phyloP scores from a whole-genome alignment of 2,797 vertebrate species.

The Megaceryle alcyon region DNA sequence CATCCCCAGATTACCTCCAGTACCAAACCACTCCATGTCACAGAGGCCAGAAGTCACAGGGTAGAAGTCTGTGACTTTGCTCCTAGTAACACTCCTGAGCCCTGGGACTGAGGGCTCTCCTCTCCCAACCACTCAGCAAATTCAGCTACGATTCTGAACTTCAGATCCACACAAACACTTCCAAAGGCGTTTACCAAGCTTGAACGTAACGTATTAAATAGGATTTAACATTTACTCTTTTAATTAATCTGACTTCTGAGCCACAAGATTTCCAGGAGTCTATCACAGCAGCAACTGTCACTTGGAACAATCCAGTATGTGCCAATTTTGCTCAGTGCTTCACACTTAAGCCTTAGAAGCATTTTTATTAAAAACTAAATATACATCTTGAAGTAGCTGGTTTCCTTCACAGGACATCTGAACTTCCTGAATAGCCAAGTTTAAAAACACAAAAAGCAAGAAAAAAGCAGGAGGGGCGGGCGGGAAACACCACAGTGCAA shows the following conservation, averaged over 20 bases:
- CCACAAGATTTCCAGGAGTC: not conserved
- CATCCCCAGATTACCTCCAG: not conserved
- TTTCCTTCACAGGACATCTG: not conserved
- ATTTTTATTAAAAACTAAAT: not conserved
- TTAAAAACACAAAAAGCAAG: too few relatives aligned
- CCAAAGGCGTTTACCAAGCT: not conserved
- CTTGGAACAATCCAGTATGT: not conserved
- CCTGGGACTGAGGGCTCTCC: not conserved
- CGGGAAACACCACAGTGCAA: not conserved
- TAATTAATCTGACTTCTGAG: not conserved
- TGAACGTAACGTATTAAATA: not conserved
- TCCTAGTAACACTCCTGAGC: not conserved
- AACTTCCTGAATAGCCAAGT: not conserved
- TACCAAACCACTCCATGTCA: not conserved
- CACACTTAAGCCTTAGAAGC: not conserved
- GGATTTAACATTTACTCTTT: not conserved
- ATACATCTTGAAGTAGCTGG: not conserved
- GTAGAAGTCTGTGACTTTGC: not conserved
- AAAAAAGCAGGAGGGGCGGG: not conserved
- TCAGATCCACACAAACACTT: conserved; percentile 3
- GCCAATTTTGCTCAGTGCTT: not conserved
- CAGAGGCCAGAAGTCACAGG: conserved; percentile 3
- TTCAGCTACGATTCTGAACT: conserved; percentile 1
- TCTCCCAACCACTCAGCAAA: not conserved
- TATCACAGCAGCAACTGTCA: not conserved